Percentiles rank a stretch among this genome's conserved stretches.
Conservation (phyloP, 2,797 vertebrate genomes). For the Tragopan temminckii region DNA sequence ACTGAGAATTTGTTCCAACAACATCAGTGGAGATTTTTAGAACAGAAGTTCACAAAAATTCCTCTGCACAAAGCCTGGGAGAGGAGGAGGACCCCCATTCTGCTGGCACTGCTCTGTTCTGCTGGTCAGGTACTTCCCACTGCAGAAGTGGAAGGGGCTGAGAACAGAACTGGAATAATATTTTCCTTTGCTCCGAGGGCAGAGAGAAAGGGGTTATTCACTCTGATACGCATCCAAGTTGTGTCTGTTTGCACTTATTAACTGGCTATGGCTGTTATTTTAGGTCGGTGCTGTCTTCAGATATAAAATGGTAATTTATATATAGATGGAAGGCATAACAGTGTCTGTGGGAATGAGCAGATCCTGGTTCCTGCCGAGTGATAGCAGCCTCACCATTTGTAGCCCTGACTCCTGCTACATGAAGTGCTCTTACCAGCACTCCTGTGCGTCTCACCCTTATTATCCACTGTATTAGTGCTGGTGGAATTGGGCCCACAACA, state of each 20-base stretch:
- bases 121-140: background rate
- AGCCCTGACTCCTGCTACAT: conserved; percentile 23
- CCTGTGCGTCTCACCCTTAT: conserved; percentile 5
- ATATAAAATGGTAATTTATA: background rate
- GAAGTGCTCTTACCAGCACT: conserved; percentile 40
- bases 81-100: background rate
- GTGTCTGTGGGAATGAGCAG: background rate
- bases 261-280: background rate
- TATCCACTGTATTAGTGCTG: conserved; percentile 15
- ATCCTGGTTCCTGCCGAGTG: background rate
- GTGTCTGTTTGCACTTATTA: background rate
- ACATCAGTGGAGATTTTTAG: background rate
- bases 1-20: background rate
- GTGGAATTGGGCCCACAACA: conserved; percentile 39
- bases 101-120: too few species aligned
- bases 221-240: background rate
- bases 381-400: background rate
- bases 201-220: background rate
- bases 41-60: background rate
- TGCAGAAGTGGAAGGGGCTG: background rate
- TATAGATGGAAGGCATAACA: background rate
- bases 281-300: background rate
- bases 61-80: background rate
- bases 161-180: background rate
- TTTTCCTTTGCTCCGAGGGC: background rate